Evolutionary conservation across 2,797 vertebrate genomes (phyloP), one percentile per base, ranked within the genome.

Genomic region (Rhodeus uyekii): DNA sequence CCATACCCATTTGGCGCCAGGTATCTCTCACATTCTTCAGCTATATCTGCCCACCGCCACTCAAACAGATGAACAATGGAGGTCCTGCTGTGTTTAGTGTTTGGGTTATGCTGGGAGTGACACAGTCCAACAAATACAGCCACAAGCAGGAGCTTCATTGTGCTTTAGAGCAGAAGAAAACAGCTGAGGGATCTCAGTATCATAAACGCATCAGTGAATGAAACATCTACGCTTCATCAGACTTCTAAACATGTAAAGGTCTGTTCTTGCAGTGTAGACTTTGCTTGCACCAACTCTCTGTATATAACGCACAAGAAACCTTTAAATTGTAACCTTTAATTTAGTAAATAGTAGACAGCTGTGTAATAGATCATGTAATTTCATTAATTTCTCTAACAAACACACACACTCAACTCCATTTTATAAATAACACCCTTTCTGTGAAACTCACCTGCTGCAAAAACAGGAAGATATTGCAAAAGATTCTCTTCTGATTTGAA

Each of bases 41-140:
- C 96, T 36, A 98, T 94, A 83, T 99, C 97, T 0, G 24, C 91
- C 98, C 98, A 99, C 71, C 95, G 94, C 97, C 97, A 98, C 76
- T 98, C 97, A 73, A 99, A 99, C 84, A 99, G 92, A 75, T 99
- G 97, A 1, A 98, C 97, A 0, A 99, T 94, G 60, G 96, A 85
- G 0, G 94, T 96, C 67, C 92, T 92, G 16, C 94, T 95, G 0
- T 92, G 0, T 3, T 80, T 65, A 1, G 89, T 90, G 4, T 96
- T 89, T 0, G 97, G 95, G 87, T 87, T 78, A 75, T 96, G 94
- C 68, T 98, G 97, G 14, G 94, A 94, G 48, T 92, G 63, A 73
- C 93, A 88, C 22, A 95, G 0, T 58, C 93, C 94, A 0, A 90
- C 72, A 16, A 92, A 29, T 1, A 90, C 87, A 55, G 95, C 87